These are phyloP conservation scores for Exaiptasia diaphana DNA, from an alignment of 64 coral and sea anemone species.

Conservation along the genomic window DNA sequence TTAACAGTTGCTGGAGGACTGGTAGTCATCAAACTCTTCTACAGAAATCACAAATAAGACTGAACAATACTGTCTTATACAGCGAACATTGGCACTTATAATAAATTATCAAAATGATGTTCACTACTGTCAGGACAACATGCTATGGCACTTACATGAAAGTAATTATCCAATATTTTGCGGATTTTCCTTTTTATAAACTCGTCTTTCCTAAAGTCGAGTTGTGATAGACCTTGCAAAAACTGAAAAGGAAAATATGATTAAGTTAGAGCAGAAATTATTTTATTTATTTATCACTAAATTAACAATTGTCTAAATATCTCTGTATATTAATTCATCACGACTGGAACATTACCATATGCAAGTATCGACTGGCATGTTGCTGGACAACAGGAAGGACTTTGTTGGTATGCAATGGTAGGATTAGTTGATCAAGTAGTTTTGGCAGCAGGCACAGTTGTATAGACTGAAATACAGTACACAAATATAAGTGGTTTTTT, in stretches of 20 bases:
- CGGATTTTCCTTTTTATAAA: constrained; percentile 93
- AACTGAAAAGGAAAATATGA: constrained; percentile 67
- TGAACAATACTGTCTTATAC: too few relatives aligned
- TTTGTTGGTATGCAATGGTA: constrained; percentile 74
- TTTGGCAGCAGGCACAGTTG: constrained; percentile 79
- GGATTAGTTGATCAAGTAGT: constrained; percentile 83
- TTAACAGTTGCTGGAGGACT: too few relatives aligned
- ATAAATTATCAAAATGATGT: too few relatives aligned
- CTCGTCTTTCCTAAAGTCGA: constrained; percentile 87
- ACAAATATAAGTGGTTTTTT: too few relatives aligned
- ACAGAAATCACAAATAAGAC: too few relatives aligned
- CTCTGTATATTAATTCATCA: neutral
- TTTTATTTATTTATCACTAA: neutral
- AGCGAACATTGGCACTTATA: too few relatives aligned
- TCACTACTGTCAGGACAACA: too few relatives aligned
- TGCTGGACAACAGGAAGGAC: constrained; percentile 62
- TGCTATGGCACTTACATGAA: too few relatives aligned
- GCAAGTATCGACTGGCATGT: constrained; percentile 61
- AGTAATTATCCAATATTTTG: constrained; percentile 83
- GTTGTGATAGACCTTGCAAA: constrained; percentile 62
- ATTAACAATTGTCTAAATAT: neutral
- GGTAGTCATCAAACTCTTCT: too few relatives aligned
- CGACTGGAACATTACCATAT: constrained; percentile 39
- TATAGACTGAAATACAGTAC: constrained; percentile 56
- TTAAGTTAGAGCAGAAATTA: too few relatives aligned